Conservation (phyloP, 2,797 vertebrate genomes). For the Silurus aristotelis region DNA sequence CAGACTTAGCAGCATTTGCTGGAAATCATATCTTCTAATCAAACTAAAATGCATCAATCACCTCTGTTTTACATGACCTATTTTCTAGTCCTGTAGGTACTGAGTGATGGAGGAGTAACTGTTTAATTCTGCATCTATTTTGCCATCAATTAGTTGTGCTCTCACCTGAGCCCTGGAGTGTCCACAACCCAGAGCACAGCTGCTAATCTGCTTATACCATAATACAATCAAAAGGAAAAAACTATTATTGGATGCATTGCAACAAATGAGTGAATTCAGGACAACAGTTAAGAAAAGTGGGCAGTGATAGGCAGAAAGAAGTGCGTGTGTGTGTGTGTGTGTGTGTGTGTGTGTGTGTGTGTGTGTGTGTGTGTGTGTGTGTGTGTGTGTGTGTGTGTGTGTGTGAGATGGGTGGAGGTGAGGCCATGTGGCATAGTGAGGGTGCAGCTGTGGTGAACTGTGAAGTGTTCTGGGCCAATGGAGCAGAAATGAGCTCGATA, state of each 20-base stretch:
- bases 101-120: slow-evolving; percentile 42
- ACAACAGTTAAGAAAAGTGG: slow-evolving; percentile 27
- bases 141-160: slow-evolving; percentile 74
- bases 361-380: slow-evolving; percentile 19
- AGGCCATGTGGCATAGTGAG: slow-evolving; percentile 68
- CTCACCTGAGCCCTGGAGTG: slow-evolving; percentile 72
- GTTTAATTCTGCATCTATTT: slow-evolving; percentile 68
- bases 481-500: slow-evolving; percentile 57
- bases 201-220: slow-evolving; percentile 61
- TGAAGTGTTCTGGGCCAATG: slow-evolving; percentile 58
- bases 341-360: slow-evolving; percentile 27
- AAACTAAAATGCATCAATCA: slow-evolving; percentile 54
- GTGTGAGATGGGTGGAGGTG: slow-evolving; percentile 46
- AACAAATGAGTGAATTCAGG: slow-evolving; percentile 10
- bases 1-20: slow-evolving; percentile 45
- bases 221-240: neutral
- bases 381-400: slow-evolving; percentile 34
- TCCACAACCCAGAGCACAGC: slow-evolving; percentile 32
- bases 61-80: slow-evolving; percentile 68
- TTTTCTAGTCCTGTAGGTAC: slow-evolving; percentile 64
- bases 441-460: slow-evolving; percentile 61
- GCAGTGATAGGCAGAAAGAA: slow-evolving; percentile 30
- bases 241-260: neutral
- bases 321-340: slow-evolving; percentile 24
- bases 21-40: slow-evolving; percentile 60